These are phyloP conservation scores for Toxostoma redivivum DNA, from an alignment of 2,113 vertebrate genomes.

Conservation along the genomic window DNA sequence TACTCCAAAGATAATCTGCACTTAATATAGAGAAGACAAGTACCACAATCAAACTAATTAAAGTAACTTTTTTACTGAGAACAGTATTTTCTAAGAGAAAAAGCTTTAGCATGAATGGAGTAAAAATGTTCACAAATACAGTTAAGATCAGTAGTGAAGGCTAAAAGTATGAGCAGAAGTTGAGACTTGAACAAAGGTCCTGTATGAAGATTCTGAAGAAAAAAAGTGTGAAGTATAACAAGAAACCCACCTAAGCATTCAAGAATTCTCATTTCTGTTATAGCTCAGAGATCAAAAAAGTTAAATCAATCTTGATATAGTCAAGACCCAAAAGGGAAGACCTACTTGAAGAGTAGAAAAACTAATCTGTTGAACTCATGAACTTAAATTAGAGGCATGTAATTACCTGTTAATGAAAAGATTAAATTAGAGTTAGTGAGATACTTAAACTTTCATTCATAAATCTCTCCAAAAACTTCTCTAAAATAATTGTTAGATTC, in stretches of 20 bases:
- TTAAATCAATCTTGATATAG: fast-evolving
- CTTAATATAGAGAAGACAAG: neutral
- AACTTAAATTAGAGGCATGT: neutral
- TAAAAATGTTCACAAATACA: neutral
- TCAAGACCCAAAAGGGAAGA: neutral
- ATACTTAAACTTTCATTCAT: neutral
- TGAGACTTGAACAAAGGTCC: neutral
- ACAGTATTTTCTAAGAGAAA: neutral
- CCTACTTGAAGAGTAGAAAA: neutral
- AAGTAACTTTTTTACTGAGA: neutral
- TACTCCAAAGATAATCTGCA: neutral
- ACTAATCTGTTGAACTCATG: neutral
- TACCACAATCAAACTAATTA: neutral
- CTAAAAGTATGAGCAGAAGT: neutral
- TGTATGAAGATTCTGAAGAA: neutral
- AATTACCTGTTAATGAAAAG: neutral
- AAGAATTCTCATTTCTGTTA: neutral
- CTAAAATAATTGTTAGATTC: neutral
- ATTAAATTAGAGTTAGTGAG: neutral
- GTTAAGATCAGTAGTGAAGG: neutral
- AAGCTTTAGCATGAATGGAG: neutral
- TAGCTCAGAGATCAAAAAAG: neutral
- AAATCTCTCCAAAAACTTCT: neutral
- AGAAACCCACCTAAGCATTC: neutral
- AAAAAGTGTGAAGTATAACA: neutral